Evolutionary conservation across 2,113 vertebrate genomes (phyloP), one percentile per base, ranked within the genome.

Genomic region (Xyrauchen texanus): DNA sequence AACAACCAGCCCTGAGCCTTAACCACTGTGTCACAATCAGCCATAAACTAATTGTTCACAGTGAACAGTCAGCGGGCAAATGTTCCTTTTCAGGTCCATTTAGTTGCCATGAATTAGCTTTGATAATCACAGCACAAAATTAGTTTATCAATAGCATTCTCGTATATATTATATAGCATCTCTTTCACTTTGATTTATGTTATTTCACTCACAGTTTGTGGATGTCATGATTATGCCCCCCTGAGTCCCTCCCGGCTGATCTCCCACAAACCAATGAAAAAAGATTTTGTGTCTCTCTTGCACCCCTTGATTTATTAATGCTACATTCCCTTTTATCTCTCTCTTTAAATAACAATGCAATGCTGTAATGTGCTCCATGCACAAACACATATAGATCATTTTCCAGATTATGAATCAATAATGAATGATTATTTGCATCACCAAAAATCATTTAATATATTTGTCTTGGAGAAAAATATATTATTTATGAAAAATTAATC

Each of bases 401-500:
- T 65, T 68, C 49, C 12, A 34, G 21, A 34, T 34, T 34, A 34
- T 34, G 21, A 34, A 34, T 34, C 21, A 34, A 46, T 72, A 77
- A 68, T 78, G 44, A 9, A 85, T 81, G 57, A 15, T 66, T 60
- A 57, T 34, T 49, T 70, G 12, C 53, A 45, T 47, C 65, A 68
- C 64, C 46, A 80, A 71, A 76, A 34, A 34, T 34, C 21, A 34
- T 34, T 34, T 34, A 34, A 77, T 68, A 55, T 57, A 78, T 82
- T 79, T 82, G 68, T 82, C 60, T 16, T 44, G 51, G 34, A 49
- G 44, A 45, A 8, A 49, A 61, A 12, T 73, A 68, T 83, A 77
- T 77, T 73, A 79, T 79, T 85, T 74, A 74, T 84, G 68, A 80
- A 86, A 51, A 65, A 70, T 34, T 11, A 12, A 63, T 73, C 58